phyloP scores from a whole-genome alignment of 2,888 invertebrate species.

The Seira musarum region DNA sequence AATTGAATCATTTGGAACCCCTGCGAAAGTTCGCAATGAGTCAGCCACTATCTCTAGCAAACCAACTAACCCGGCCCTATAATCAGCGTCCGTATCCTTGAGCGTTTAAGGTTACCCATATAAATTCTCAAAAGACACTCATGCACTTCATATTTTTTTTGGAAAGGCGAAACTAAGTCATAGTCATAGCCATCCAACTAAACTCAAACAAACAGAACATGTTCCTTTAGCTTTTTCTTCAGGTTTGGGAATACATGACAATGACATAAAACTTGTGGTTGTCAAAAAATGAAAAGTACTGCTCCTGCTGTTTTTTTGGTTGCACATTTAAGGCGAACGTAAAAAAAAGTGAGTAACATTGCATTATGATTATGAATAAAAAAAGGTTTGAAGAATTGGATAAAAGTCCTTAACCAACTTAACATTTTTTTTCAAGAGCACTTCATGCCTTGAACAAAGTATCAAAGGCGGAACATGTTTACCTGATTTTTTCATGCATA shows the following conservation, averaged over 20 bases:
- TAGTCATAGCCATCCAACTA: neutral
- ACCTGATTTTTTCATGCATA: neutral
- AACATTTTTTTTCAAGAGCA: conserved; percentile 20
- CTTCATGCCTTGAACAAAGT: conserved; percentile 6
- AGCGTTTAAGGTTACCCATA: conserved; percentile 48
- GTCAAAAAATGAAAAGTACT: conserved; percentile 27
- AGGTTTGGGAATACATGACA: conserved; percentile 11
- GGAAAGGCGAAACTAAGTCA: conserved; percentile 30
- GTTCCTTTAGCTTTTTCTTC: conserved; percentile 12
- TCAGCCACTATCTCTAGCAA: neutral
- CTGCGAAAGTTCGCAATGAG: conserved; percentile 16
- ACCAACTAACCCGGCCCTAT: conserved; percentile 49
- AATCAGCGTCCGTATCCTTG: conserved; percentile 55
- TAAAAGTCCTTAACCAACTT: conserved; percentile 42
- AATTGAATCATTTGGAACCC: conserved; percentile 27
- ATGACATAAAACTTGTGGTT: conserved; percentile 36
- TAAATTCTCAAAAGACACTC: neutral
- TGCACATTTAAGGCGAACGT: neutral
- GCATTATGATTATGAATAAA: neutral
- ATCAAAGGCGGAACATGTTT: conserved; percentile 10
- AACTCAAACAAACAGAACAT: conserved; percentile 7
- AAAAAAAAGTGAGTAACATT: conserved; percentile 18
- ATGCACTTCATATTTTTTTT: conserved; percentile 31
- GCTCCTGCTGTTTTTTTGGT: conserved; percentile 20
- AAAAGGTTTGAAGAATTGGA: conserved; percentile 39